Evolutionary conservation across 2,797 vertebrate species (phyloP), one percentile per base, ranked within the genome.

Genomic region (Pteropus rufus): DNA sequence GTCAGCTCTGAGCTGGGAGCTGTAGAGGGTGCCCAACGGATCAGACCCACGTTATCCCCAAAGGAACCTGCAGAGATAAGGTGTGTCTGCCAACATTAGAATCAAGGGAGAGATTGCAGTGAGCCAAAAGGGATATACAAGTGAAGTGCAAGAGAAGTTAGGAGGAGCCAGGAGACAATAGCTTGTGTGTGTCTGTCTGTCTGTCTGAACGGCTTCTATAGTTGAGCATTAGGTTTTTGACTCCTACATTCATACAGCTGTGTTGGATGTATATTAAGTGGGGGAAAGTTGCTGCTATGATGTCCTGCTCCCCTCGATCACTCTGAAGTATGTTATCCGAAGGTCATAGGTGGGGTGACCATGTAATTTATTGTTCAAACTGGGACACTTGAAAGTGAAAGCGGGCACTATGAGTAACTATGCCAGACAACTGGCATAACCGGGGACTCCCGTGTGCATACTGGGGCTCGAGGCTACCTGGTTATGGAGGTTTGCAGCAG

Each of bases 271-370:
- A 7, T 29, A 21, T 70, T 34, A 41, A 3, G 7, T 12, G 19
- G 95, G 94, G 41, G 24, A n/a, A 6, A 49, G 3, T 12, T 23
- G 26, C 70, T 34, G 8, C 77, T 73, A 1, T 44, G 2, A 49
- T 95, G 60, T 24, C 39, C 36, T 11, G 0, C 7, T 39, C 3
- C 7, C 10, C 52, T 75, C 77, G 44, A 23, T 82, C 36, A 18
- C 89, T 3, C n/a, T 90, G 52, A 79, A 92, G 82, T 5, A 16
- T 5, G 23, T 54, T 92, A 91, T 64, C 95, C 0, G 62, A 72
- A 10, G 79, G 67, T 44, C 85, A 70, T 31, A 36, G 31, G 44
- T 73, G 9, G 34, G 31, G 5, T 56, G 16, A 58, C 24, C 11
- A 11, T 24, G 14, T 15, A 72, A 64, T n/a, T 54, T 60, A n/a